Base-by-base conservation (phyloP, 30 jellyfish, hydroid and myxozoan species). In the Pseudorhiza aurosa region DNA sequence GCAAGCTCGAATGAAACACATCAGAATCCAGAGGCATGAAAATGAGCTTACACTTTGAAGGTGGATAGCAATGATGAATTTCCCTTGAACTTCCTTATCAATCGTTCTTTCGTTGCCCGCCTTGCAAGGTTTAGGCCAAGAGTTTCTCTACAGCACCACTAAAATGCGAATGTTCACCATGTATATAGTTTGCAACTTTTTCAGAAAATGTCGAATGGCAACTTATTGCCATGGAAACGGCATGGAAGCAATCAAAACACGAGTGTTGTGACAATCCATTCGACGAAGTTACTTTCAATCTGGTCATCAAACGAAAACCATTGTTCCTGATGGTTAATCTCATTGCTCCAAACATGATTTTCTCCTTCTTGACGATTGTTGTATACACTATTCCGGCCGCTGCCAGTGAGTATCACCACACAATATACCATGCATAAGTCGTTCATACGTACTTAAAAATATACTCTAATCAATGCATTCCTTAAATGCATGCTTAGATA, bases 181-280 rank as follows among this genome's bases (percentile, higher is more conserved):
- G 4, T 19, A 22, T 29, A 39, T 89, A 27, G n/a, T n/a, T n/a
- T n/a, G n/a, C n/a, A n/a, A 2, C 60, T 46, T 46, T 46, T 2
- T 46, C 76, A 92, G 98, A 74, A 33, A 85, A 95, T 67, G 81
- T 79, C 2, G 96, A 92, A 74, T 92, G 98, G 98, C 17, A 17
- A 24, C 68, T 77, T 17, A 37, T 75, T 25, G 79, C 98, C 3
- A 80, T 92, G 98, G 86, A 85, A 19, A 33, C 89, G 8, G 40
- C n/a, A n/a, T 69, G 72, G 27, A 35, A 76, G 25, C 68, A 32
- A 36, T 32, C 44, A 6, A 31, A 25, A 55, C 82, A 65, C 58
- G 57, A 94, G 17, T 81, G 96, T 19, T 85, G 95, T 12, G 73
- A 45, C 9, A 59, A 32, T 31, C 58, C 88, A 8, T 80, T 55